These are phyloP conservation scores for Ptilorrhoa leucosticta DNA, from an alignment of 2,113 vertebrate species.

Conservation along the genomic window DNA sequence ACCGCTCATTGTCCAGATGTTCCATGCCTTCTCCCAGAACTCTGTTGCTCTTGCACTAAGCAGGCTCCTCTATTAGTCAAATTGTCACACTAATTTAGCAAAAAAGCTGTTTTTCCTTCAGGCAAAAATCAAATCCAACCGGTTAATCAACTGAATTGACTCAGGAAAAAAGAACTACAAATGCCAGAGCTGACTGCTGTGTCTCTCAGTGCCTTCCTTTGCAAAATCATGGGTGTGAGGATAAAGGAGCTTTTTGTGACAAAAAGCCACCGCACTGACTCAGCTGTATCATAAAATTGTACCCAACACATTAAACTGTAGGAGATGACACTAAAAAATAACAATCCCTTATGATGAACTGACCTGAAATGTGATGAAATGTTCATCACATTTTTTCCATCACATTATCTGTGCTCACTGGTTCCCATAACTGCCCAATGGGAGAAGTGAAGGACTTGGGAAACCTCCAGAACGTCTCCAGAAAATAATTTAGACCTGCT, in stretches of 20 bases:
- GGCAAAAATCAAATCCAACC: slow-evolving; percentile 15
- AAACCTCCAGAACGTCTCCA: not conserved
- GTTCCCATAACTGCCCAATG: not conserved
- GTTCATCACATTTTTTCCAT: not conserved
- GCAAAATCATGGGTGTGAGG: not conserved
- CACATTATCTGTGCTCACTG: not conserved
- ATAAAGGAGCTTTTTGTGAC: not conserved
- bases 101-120: not conserved
- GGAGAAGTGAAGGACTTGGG: not conserved
- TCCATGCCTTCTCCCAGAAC: not conserved
- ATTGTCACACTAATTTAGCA: not conserved
- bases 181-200: not conserved
- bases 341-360: not conserved
- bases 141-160: slow-evolving; percentile 20
- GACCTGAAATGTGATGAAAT: too few relatives aligned
- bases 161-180: not conserved
- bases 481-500: not conserved
- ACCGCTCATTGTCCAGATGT: not conserved
- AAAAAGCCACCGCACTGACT: not conserved
- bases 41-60: not conserved
- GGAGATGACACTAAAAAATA: not conserved
- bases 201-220: not conserved
- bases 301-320: not conserved
- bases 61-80: not conserved
- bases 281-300: not conserved